Conservation (phyloP, 2,888 invertebrate genomes). For the Nezara viridula region DNA sequence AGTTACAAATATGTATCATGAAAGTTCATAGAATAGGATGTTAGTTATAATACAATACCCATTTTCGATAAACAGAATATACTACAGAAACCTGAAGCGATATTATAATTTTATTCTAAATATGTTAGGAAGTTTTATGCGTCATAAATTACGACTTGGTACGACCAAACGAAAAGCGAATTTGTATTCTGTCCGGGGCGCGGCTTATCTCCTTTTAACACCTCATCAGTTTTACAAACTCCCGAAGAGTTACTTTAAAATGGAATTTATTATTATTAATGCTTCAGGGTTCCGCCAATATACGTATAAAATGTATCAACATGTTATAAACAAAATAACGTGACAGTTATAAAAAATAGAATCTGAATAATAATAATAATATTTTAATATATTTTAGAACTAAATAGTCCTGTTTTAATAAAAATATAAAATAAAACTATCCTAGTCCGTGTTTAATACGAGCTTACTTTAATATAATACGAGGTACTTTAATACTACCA, state of each 20-base stretch:
- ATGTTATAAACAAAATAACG: no score
- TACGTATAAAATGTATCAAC: neutral
- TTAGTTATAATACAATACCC: no score
- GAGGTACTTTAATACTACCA: no score
- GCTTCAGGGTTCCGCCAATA: neutral
- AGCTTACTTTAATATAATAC: no score
- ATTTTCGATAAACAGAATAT: neutral
- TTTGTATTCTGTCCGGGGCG: neutral
- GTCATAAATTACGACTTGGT: neutral
- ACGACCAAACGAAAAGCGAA: conserved; percentile 29
- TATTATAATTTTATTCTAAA: conserved; percentile 31
- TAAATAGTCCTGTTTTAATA: no score
- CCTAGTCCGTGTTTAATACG: no score
- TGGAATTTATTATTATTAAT: conserved; percentile 37
- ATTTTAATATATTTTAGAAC: no score
- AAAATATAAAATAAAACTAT: no score
- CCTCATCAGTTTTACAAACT: conserved; percentile 48
- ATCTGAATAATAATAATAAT: no score
- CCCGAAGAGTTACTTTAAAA: neutral
- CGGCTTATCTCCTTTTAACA: conserved; percentile 41
- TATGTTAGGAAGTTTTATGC: conserved; percentile 1
- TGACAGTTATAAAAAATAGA: no score
- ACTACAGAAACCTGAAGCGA: neutral
- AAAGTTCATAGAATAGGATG: no score
- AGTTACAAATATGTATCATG: no score